Evolutionary conservation across 2,888 invertebrate genomes (phyloP).

Genomic region (Patella ulyssiponensis): DNA sequence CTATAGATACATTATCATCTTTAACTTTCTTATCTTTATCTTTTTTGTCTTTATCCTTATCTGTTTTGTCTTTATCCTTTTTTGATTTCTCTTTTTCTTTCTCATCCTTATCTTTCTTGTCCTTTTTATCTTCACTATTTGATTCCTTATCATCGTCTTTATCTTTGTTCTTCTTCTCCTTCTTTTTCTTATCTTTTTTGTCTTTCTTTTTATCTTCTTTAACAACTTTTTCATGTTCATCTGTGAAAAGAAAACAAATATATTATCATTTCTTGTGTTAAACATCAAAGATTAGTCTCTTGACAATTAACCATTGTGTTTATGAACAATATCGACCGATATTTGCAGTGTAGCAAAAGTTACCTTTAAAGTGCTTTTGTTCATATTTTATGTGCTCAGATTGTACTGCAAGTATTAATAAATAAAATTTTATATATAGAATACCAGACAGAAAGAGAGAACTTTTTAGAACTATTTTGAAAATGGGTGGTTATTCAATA

Average conservation of each 20-base stretch:
- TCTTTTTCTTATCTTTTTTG: constrained; percentile 11
- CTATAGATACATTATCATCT: constrained; percentile 19
- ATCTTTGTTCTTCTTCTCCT: constrained; percentile 21
- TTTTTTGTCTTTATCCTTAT: constrained; percentile 30
- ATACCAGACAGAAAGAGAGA: too few relatives aligned
- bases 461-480: too few relatives aligned
- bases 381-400: too few relatives aligned
- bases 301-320: too few relatives aligned
- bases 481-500: too few relatives aligned
- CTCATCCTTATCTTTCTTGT: constrained; percentile 9
- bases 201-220: constrained; percentile 13
- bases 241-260: background rate
- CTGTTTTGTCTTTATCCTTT: constrained; percentile 26
- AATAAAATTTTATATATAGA: too few relatives aligned
- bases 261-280: background rate
- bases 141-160: constrained; percentile 23
- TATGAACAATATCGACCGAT: too few relatives aligned
- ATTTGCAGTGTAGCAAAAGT: too few relatives aligned
- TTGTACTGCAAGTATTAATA: too few relatives aligned
- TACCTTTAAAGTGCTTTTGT: too few relatives aligned
- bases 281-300: too few relatives aligned
- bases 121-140: constrained; percentile 15
- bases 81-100: constrained; percentile 11
- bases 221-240: constrained; percentile 10
- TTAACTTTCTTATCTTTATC: constrained; percentile 26